phyloP scores from a whole-genome alignment of 1,140 invertebrate genomes.

The Diabrotica undecimpunctata region DNA sequence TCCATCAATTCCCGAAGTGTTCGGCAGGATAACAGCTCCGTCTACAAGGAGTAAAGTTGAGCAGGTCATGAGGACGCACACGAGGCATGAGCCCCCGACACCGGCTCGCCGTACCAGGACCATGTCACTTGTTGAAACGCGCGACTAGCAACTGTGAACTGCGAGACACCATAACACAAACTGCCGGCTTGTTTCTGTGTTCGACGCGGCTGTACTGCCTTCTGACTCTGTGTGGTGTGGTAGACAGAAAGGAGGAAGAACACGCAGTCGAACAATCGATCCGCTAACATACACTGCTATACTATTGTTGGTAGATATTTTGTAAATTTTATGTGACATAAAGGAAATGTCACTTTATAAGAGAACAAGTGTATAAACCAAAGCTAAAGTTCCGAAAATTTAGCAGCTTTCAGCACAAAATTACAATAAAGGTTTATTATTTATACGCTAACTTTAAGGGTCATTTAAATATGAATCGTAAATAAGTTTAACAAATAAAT shows the following conservation, averaged over 20 bases:
- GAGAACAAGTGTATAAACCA: too few relatives aligned
- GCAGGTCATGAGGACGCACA: constrained; percentile 28
- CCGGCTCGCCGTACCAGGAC: constrained; percentile 19
- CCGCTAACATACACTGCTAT: background rate
- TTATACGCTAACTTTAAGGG: too few relatives aligned
- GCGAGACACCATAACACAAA: constrained; percentile 27
- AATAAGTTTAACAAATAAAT: too few relatives aligned
- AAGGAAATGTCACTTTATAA: too few relatives aligned
- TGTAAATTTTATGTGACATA: too few relatives aligned
- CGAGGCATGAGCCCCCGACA: constrained; percentile 19
- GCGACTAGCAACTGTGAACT: constrained; percentile 10
- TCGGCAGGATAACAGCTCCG: constrained; percentile 44
- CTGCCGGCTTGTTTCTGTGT: constrained; percentile 17
- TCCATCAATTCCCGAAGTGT: constrained; percentile 52
- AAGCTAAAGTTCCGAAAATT: too few relatives aligned
- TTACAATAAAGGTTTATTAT: too few relatives aligned
- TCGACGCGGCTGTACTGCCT: constrained; percentile 21
- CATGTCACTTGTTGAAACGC: constrained; percentile 16
- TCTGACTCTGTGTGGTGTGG: constrained; percentile 21
- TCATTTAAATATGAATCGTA: too few relatives aligned
- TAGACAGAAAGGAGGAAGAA: background rate
- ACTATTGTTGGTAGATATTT: too few relatives aligned
- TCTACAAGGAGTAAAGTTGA: constrained; percentile 20
- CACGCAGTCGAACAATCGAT: constrained; percentile 34
- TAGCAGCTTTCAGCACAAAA: too few relatives aligned